Evolutionary conservation across 2,797 vertebrate species (phyloP), one percentile per base, ranked within the genome.

Genomic region (Pseudomugil gertrudae): DNA sequence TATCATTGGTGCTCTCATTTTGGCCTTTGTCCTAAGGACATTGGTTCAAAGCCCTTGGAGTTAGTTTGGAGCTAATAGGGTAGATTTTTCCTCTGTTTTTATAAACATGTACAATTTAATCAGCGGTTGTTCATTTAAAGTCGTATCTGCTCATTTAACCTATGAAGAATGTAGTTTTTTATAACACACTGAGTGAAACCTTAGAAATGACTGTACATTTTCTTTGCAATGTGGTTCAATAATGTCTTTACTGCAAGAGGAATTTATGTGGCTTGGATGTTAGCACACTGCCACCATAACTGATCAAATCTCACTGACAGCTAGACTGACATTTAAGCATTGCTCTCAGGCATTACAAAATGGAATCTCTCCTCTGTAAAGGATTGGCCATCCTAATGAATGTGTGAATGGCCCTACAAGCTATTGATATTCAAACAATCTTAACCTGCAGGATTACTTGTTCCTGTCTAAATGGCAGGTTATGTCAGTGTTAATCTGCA

Each of bases 401-500:
- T 84, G 63, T 69, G 61, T 66, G 51, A 79, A 74, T 56, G 40
- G 72, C 57, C 77, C 81, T 72, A 72, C 72, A 60, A 83, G 74
- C 74, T 51, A 67, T 72, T 80, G 83, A 87, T 88, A 78, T 77
- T 84, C 77, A 87, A 87, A 88, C 82, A 85, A 86, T 90, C 73
- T 66, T 74, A 88, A 90, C 84, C 83, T 79, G 69, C 59, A 76
- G 79, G 80, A 90, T 89, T 81, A 83, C 69, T 63, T 35, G 4
- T 65, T 67, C 71, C 79, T 58, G 60, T 78, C 80, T 78, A 80
- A 89, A 89, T 85, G 85, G 84, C 72, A 83, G 84, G 80, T 87
- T 68, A 72, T 83, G 81, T 79, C 85, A 66, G 81, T 80, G 86
- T 87, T 83, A 79, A 87, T 90, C 85, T 87, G 83, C 78, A 82